Conservation (phyloP, 53 echinoderm and acorn worm species). For the Holothuria leucospilota region DNA sequence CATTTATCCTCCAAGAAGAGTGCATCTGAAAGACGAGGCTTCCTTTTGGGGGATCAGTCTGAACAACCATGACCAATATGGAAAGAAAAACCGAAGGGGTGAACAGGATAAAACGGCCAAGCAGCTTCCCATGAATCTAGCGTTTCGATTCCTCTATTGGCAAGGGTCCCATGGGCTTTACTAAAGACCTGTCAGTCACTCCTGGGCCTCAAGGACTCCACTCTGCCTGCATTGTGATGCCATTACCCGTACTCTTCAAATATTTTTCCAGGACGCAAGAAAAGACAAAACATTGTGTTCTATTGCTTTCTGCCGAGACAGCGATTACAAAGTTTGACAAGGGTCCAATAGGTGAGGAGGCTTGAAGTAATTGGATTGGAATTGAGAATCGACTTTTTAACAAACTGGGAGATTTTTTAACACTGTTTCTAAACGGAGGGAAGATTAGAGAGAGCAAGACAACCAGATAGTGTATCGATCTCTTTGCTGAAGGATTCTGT, state of each 20-base stretch:
- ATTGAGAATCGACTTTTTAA: slow-evolving; percentile 37
- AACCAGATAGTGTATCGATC: background rate
- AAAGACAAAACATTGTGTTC: slow-evolving; percentile 22
- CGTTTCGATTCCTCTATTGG: no score
- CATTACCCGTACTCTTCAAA: slow-evolving; percentile 40
- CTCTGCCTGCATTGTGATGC: background rate
- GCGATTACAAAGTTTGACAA: slow-evolving; percentile 30
- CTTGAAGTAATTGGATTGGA: slow-evolving; percentile 44
- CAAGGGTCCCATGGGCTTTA: no score
- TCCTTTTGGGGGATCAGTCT: no score
- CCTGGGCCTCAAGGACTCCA: slow-evolving; percentile 26
- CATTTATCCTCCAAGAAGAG: no score
- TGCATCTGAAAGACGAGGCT: no score
- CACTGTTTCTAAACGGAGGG: slow-evolving; percentile 23
- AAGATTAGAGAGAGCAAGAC: slow-evolving; percentile 19
- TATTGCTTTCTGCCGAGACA: slow-evolving; percentile 23
- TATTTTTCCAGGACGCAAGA: slow-evolving; percentile 29
- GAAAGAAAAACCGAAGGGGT: no score
- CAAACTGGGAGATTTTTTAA: slow-evolving; percentile 32
- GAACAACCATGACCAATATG: no score
- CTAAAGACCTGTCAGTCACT: slow-evolving; percentile 35
- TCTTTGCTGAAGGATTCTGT: background rate
- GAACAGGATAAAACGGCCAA: no score
- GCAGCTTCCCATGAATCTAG: no score
- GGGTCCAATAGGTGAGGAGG: slow-evolving; percentile 32